These are phyloP conservation scores for Chaetoderma sp. DNA, from an alignment of 2,888 invertebrate species.

Conservation along the genomic window DNA sequence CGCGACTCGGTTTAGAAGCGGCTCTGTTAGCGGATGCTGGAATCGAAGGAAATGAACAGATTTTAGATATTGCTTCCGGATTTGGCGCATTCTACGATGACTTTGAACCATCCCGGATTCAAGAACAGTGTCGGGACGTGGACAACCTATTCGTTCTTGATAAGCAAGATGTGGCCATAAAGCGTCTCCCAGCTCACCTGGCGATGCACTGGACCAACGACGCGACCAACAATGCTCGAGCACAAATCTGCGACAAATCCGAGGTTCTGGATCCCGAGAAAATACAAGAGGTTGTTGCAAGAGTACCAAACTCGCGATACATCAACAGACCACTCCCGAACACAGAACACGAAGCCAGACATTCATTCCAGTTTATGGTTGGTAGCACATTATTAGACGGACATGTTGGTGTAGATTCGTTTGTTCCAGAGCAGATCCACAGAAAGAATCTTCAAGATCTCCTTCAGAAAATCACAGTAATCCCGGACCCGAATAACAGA, in stretches of 20 bases:
- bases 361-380: slow-evolving; percentile 54
- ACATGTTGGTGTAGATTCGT: slow-evolving; percentile 40
- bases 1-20: slow-evolving; percentile 50
- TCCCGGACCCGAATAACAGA: slow-evolving; percentile 40
- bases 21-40: slow-evolving; percentile 48
- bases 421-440: slow-evolving; percentile 23
- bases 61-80: slow-evolving; percentile 48
- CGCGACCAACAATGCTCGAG: slow-evolving; percentile 36
- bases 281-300: slow-evolving; percentile 36
- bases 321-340: slow-evolving; percentile 50
- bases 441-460: slow-evolving; percentile 35
- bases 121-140: slow-evolving; percentile 20
- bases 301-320: slow-evolving; percentile 47
- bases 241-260: slow-evolving; percentile 1
- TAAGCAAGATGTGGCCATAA: slow-evolving; percentile 42
- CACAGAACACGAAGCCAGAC: slow-evolving; percentile 48
- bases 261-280: slow-evolving; percentile 10
- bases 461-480: slow-evolving; percentile 38
- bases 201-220: slow-evolving; percentile 59
- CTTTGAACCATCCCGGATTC: slow-evolving; percentile 41
- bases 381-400: slow-evolving; percentile 50
- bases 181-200: slow-evolving; percentile 55
- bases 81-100: slow-evolving; percentile 54
- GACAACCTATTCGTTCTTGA: slow-evolving; percentile 37
- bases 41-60: slow-evolving; percentile 48